Conservation (phyloP, 2,888 invertebrate species). For the Cephus sareptanus region DNA sequence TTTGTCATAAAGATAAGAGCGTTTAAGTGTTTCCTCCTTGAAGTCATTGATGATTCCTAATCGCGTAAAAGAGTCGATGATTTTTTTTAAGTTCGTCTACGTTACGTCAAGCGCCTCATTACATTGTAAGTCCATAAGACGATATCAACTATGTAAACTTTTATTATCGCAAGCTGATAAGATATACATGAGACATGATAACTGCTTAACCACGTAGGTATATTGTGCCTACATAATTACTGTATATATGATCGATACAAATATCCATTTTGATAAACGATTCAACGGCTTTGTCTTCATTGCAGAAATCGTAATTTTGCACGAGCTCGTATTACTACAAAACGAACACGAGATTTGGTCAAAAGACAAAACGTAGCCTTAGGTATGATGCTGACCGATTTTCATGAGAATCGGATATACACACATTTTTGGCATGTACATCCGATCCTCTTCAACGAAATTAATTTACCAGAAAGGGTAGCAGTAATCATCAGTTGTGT, state of each 20-base stretch:
- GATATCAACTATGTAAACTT: neutral
- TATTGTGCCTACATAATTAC: neutral
- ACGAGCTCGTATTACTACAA: neutral
- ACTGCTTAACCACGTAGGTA: neutral
- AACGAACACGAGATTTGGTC: neutral
- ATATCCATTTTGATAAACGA: neutral
- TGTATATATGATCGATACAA: neutral
- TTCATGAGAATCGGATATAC: neutral
- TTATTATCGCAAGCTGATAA: neutral
- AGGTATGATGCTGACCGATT: neutral
- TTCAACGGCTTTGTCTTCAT: neutral
- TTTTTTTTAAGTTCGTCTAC: neutral
- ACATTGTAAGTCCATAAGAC: neutral
- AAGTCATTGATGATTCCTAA: neutral
- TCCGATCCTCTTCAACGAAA: neutral
- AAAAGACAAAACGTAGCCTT: neutral
- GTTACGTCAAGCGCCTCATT: neutral
- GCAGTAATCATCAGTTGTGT: too few species aligned
- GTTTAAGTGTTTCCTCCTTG: neutral
- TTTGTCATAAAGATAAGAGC: slow-evolving; percentile 21
- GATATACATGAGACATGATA: neutral
- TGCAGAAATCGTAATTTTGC: neutral
- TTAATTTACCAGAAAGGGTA: neutral
- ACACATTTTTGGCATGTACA: neutral
- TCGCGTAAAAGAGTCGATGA: neutral